Percentiles rank a stretch among this genome's conserved stretches.
These are phyloP conservation scores for Oligia latruncula DNA, from an alignment of 2,888 invertebrate genomes.

Conservation along the genomic window DNA sequence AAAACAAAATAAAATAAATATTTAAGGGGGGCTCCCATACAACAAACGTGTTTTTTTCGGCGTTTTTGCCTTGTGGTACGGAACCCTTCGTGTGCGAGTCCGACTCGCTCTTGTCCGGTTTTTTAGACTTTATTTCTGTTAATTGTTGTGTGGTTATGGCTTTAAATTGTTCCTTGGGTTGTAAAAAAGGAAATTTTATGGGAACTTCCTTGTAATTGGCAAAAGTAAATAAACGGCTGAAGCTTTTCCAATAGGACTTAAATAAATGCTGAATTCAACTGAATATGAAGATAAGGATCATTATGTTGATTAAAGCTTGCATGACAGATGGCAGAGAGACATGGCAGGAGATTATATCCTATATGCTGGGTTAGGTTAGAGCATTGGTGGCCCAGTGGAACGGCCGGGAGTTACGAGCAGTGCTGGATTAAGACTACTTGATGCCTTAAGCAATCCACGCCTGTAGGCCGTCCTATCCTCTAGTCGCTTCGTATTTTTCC, in stretches of 20 bases:
- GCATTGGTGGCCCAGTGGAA: too few relatives aligned
- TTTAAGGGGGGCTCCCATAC: too few relatives aligned
- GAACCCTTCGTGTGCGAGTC: too few relatives aligned
- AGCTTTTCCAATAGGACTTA: background rate
- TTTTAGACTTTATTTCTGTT: slow-evolving; percentile 43
- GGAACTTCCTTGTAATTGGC: background rate
- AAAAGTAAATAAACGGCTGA: slow-evolving; percentile 10
- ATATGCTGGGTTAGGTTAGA: too few relatives aligned
- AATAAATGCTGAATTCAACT: slow-evolving; percentile 15
- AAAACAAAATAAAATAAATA: too few relatives aligned
- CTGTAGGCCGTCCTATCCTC: too few relatives aligned
- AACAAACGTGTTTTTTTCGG: too few relatives aligned
- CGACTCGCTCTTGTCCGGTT: background rate
- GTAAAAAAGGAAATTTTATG: slow-evolving; percentile 25
- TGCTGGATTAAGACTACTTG: too few relatives aligned
- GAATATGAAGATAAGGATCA: background rate
- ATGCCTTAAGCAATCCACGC: too few relatives aligned
- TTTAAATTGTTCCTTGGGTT: slow-evolving; percentile 13
- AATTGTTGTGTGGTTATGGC: slow-evolving; percentile 39
- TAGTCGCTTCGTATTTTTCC: too few relatives aligned
- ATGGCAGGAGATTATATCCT: background rate
- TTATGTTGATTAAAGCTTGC: background rate
- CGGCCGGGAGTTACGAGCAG: too few relatives aligned
- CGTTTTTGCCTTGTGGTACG: too few relatives aligned
- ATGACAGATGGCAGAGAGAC: background rate